Conservation (phyloP, 2,888 invertebrate species). For the Troilus luridus region DNA sequence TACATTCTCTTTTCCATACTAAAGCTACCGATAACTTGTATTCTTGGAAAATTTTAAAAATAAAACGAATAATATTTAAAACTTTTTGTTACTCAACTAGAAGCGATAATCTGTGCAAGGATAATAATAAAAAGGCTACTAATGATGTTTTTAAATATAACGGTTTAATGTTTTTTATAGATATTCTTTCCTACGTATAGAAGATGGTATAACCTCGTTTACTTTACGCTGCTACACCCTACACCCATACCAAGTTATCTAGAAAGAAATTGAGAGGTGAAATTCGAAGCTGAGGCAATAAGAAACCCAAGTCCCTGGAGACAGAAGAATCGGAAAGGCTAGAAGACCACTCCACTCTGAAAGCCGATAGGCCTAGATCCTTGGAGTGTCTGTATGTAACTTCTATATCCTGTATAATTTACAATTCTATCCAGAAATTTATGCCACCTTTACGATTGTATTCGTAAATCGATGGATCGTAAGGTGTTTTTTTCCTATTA, state of each 20-base stretch:
- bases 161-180: too few relatives aligned
- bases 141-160: too few relatives aligned
- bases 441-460: background rate
- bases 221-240: background rate
- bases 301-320: background rate
- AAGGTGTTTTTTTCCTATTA: background rate
- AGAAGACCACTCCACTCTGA: slow-evolving; percentile 9
- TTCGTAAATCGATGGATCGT: background rate
- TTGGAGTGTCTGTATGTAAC: background rate
- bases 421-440: background rate
- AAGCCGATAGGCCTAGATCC: background rate
- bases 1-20: too few relatives aligned
- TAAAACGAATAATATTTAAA: too few relatives aligned
- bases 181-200: too few relatives aligned
- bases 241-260: background rate
- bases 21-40: too few relatives aligned
- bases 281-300: background rate
- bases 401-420: background rate
- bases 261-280: background rate
- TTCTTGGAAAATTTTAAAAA: too few relatives aligned
- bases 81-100: too few relatives aligned
- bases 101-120: too few relatives aligned
- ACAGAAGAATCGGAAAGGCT: background rate
- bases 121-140: too few relatives aligned
- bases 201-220: too few relatives aligned